phyloP scores from a whole-genome alignment of 2,888 invertebrate genomes.

The Corythucha ciliata region DNA sequence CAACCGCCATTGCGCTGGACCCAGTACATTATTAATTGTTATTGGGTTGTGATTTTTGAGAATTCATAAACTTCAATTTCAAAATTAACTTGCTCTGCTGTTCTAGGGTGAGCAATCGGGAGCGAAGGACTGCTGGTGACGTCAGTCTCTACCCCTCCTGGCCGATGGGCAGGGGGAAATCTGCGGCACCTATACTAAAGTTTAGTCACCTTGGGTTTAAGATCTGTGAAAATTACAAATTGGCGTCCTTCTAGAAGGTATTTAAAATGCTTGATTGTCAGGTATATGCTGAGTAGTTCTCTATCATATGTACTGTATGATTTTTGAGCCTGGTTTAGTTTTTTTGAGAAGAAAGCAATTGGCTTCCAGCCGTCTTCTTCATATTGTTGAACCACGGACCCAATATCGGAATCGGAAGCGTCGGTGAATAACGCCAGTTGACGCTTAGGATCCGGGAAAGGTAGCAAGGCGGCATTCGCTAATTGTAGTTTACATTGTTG shows the following conservation, averaged over 20 bases:
- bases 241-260: conserved; percentile 29
- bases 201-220: conserved; percentile 22
- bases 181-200: conserved; percentile 27
- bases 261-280: conserved; percentile 23
- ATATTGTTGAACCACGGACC: conserved; percentile 3
- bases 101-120: no score
- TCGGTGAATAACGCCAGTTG: conserved; percentile 28
- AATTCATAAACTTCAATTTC: no score
- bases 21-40: no score
- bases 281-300: conserved; percentile 34
- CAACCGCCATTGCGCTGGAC: no score
- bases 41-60: no score
- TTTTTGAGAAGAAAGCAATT: conserved; percentile 10
- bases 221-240: conserved; percentile 27
- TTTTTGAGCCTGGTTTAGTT: not conserved
- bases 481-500: conserved; percentile 28
- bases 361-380: conserved; percentile 8
- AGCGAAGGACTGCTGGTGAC: no score
- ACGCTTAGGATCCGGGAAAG: conserved; percentile 23
- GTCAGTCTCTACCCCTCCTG: no score
- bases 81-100: no score
- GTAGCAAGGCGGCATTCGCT: conserved; percentile 24
- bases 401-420: conserved; percentile 21
- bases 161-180: conserved; percentile 21
- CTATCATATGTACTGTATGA: conserved; percentile 42